Percentiles rank a stretch among this genome's conserved stretches.
phyloP scores from a whole-genome alignment of 1,140 invertebrate species.

The Pachypsylla venusta region DNA sequence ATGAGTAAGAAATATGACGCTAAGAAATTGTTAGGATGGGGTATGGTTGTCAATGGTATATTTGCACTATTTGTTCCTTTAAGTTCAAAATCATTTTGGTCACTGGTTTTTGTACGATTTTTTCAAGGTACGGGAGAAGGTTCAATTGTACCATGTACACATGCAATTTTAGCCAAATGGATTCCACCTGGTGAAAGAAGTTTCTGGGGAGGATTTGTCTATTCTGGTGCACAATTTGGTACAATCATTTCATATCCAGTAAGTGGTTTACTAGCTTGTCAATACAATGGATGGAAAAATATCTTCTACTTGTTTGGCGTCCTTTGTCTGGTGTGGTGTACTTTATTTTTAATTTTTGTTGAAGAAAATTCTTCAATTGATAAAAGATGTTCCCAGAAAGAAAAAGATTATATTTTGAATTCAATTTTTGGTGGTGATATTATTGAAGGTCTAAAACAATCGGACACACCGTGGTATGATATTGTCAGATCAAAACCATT shows the following conservation, averaged over 20 bases:
- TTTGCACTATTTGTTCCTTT: constrained; percentile 34
- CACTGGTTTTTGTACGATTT: constrained; percentile 31
- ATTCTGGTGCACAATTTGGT: constrained; percentile 26
- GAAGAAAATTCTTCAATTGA: not conserved
- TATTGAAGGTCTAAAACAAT: not conserved
- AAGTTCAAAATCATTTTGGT: constrained; percentile 26
- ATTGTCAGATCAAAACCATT: constrained; percentile 30
- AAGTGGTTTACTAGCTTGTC: constrained; percentile 28
- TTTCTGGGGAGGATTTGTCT: constrained; percentile 28
- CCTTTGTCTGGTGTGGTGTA: not conserved
- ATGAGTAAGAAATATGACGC: constrained; percentile 38
- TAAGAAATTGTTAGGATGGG: constrained; percentile 37
- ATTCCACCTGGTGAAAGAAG: constrained; percentile 28
- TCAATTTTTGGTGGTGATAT: not conserved
- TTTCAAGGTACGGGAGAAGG: constrained; percentile 35
- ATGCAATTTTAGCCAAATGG: constrained; percentile 25
- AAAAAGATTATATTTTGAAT: constrained; percentile 2
- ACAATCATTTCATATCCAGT: constrained; percentile 34
- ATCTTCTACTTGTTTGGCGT: constrained; percentile 30
- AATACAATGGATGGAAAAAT: constrained; percentile 26
- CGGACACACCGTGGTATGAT: constrained; percentile 8
- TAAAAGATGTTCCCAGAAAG: not conserved
- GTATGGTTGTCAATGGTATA: constrained; percentile 33
- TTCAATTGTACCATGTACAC: constrained; percentile 21
- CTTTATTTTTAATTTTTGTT: not conserved